phyloP scores from a whole-genome alignment of 2,888 invertebrate species.

The Helobdella robusta region DNA sequence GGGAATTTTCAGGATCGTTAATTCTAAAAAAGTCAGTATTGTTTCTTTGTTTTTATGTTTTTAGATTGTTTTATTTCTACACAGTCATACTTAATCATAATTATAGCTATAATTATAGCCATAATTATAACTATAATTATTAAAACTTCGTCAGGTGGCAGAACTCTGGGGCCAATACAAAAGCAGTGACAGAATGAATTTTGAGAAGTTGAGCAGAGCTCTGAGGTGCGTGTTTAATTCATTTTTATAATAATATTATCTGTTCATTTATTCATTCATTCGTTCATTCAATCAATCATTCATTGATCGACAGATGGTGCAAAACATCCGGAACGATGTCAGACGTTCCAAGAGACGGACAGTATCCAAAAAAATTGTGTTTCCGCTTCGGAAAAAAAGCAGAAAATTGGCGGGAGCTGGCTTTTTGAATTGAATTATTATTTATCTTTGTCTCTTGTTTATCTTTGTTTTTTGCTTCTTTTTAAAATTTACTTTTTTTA shows the following conservation, averaged over 20 bases:
- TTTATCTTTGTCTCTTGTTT: neutral
- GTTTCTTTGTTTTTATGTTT: too few relatives aligned
- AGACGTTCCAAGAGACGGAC: conserved; percentile 43
- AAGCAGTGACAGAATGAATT: conserved; percentile 78
- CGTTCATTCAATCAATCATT: too few relatives aligned
- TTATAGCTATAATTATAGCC: too few relatives aligned
- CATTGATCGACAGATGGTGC: conserved; percentile 25
- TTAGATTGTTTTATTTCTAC: too few relatives aligned
- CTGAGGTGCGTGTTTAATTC: too few relatives aligned
- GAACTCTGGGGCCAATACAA: conserved; percentile 76
- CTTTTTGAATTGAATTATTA: neutral
- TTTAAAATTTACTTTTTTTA: neutral
- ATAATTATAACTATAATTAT: too few relatives aligned
- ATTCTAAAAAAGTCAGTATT: conserved; percentile 75
- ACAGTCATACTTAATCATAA: too few relatives aligned
- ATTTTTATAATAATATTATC: too few relatives aligned
- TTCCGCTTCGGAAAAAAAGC: conserved; percentile 46
- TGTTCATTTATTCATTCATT: too few relatives aligned
- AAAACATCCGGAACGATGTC: conserved; percentile 43
- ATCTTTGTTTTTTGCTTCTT: neutral
- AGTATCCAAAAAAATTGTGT: conserved; percentile 47
- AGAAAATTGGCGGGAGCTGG: conserved; percentile 38
- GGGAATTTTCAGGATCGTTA: conserved; percentile 78
- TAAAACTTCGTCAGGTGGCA: too few relatives aligned
- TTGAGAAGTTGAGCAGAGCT: conserved; percentile 80